These are phyloP conservation scores for Arctia plantaginis DNA, from an alignment of 2,888 invertebrate genomes.

Conservation along the genomic window DNA sequence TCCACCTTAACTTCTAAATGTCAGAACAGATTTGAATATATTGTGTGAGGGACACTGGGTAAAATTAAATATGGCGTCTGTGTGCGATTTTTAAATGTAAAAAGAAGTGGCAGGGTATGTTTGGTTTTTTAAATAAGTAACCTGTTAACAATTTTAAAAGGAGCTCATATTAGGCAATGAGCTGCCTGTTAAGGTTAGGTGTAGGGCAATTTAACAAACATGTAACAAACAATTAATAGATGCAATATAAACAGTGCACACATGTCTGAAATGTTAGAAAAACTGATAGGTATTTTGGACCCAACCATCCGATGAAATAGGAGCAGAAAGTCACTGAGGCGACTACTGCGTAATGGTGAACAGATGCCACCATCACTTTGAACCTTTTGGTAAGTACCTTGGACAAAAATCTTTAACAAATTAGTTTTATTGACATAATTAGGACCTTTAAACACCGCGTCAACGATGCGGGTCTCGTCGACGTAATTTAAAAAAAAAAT, in stretches of 20 bases:
- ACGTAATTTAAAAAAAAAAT: slow-evolving; percentile 28
- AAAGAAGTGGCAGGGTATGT: too few species aligned
- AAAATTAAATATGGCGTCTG: too few species aligned
- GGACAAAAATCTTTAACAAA: slow-evolving; percentile 13
- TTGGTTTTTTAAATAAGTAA: too few species aligned
- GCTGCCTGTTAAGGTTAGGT: neutral
- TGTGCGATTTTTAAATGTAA: too few species aligned
- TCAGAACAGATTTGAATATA: too few species aligned
- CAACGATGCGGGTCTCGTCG: slow-evolving; percentile 38
- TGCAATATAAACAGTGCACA: neutral
- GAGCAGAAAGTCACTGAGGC: neutral
- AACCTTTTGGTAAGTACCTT: neutral
- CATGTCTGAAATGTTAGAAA: neutral
- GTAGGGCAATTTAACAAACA: neutral
- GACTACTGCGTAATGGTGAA: neutral
- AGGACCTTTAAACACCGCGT: slow-evolving; percentile 9
- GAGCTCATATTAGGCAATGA: too few species aligned
- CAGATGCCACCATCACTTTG: neutral
- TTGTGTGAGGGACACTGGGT: too few species aligned
- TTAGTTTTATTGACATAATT: slow-evolving; percentile 25
- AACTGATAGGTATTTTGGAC: neutral
- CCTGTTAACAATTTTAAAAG: too few species aligned
- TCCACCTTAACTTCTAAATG: neutral
- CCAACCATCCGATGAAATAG: neutral
- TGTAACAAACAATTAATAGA: neutral